Evolutionary conservation across 2,888 invertebrate genomes (phyloP).

Genomic region (Ceramica pisi): DNA sequence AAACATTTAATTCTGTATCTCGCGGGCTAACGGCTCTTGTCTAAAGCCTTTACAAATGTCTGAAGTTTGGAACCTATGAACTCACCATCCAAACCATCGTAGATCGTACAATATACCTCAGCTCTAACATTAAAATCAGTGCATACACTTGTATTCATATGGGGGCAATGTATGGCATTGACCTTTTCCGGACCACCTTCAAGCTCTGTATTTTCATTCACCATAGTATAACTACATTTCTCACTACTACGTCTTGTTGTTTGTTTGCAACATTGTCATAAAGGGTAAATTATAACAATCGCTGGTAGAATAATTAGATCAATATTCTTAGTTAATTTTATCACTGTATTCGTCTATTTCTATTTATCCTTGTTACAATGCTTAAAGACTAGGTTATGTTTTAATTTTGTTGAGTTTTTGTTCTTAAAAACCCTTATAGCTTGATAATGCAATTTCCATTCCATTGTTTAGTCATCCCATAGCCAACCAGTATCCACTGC

Average conservation of each 20-base stretch:
- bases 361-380: neutral
- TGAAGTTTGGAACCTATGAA: neutral
- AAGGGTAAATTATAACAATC: conserved; percentile 2
- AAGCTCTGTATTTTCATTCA: conserved; percentile 38
- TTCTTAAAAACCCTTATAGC: neutral
- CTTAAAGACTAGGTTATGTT: neutral
- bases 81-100: neutral
- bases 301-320: neutral
- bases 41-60: neutral
- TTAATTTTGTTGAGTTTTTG: neutral
- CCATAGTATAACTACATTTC: conserved; percentile 14
- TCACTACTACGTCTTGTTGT: neutral
- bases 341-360: neutral
- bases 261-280: neutral
- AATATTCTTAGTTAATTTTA: neutral
- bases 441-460: too few relatives aligned
- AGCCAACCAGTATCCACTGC: neutral
- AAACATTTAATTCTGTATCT: neutral
- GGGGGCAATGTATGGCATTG: conserved; percentile 70
- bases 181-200: conserved; percentile 64
- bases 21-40: neutral
- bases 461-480: neutral
- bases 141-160: conserved; percentile 44
- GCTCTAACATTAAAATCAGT: conserved; percentile 35
- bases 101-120: neutral